Percentiles rank a stretch among this genome's conserved stretches.
Conservation (phyloP, 1,140 invertebrate genomes). For the Megalopta genalis region DNA sequence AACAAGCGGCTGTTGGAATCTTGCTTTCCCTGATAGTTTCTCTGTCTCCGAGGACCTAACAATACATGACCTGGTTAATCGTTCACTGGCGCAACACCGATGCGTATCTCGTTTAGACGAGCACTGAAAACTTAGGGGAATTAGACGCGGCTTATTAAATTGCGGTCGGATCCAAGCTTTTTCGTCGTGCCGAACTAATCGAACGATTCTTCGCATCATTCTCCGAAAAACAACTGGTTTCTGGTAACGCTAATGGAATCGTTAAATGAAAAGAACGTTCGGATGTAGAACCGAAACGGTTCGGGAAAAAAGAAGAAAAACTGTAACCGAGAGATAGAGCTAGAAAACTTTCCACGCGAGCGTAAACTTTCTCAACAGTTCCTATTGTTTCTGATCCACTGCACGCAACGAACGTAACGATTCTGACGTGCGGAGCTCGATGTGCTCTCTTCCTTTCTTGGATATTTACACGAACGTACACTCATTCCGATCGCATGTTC, state of each 20-base stretch:
- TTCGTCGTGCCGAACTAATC: no score
- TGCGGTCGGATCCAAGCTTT: not conserved
- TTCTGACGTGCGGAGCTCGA: not conserved
- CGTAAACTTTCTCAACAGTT: conserved; percentile 18
- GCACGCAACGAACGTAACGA: conserved; percentile 11
- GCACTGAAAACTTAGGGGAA: conserved; percentile 65
- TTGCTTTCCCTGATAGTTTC: conserved; percentile 52
- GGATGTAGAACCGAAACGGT: not conserved
- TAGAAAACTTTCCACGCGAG: conserved; percentile 20
- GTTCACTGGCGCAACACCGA: conserved; percentile 69
- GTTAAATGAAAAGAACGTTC: not conserved
- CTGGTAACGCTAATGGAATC: not conserved
- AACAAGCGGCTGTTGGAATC: not conserved
- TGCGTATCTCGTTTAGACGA: conserved; percentile 68
- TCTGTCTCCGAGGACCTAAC: conserved; percentile 49
- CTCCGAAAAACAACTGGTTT: not conserved
- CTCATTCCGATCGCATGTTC: not conserved
- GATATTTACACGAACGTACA: not conserved
- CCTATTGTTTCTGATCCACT: conserved; percentile 10
- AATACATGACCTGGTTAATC: conserved; percentile 72
- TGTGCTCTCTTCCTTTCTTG: not conserved
- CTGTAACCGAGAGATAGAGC: not conserved
- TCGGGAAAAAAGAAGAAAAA: not conserved
- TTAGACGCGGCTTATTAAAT: conserved; percentile 70
- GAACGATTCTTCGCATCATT: not conserved